Evolutionary conservation across 2,797 vertebrate species (phyloP), one percentile per base, ranked within the genome.

Genomic region (Cottoperca gobio): DNA sequence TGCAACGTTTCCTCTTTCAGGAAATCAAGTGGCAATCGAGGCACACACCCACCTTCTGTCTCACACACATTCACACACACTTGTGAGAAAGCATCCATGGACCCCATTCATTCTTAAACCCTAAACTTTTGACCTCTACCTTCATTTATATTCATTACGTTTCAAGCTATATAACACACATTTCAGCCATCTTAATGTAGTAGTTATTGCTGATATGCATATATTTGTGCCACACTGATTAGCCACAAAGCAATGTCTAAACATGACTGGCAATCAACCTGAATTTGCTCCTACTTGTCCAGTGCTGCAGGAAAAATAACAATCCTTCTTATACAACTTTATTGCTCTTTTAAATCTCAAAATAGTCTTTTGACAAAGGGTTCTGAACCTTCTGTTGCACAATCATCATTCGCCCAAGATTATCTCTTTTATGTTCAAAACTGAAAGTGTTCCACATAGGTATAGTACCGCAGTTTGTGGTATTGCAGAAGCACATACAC

Each of bases 1-100:
- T 85, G 84, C 78, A 79, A 82, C 76, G 82, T 85, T 88, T 86
- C 79, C 74, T 82, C 71, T 88, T 82, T 83, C 81, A 84, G 84
- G 80, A 85, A 91, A 86, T 72, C 40, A 37, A 84, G 68, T 54
- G 55, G 58, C 68, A 76, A 71, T 60, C 2, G 19, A 69, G 75
- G 54, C 64, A 73, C 71, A 85, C 76, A 54, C 75, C 62, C 79
- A 76, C 35, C 16, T 50, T 75, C 69, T 33, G 45, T 65, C 21
- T 46, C 68, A 62, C 8, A n/a, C 68, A 31, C 58, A 48, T 35
- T 14, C 33, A 42, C 37, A 57, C 45, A 24, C 62, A 64, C 17
- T 54, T 40, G 14, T 63, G 31, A 61, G 8, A 26, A 31, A 72
- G 23, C n/a, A 19, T 60, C 45, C 24, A 50, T 9, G 5, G 24